Evolutionary conservation across 1,140 invertebrate genomes (phyloP), one percentile per base, ranked within the genome.

Genomic region (Brachionus plicatilis): DNA sequence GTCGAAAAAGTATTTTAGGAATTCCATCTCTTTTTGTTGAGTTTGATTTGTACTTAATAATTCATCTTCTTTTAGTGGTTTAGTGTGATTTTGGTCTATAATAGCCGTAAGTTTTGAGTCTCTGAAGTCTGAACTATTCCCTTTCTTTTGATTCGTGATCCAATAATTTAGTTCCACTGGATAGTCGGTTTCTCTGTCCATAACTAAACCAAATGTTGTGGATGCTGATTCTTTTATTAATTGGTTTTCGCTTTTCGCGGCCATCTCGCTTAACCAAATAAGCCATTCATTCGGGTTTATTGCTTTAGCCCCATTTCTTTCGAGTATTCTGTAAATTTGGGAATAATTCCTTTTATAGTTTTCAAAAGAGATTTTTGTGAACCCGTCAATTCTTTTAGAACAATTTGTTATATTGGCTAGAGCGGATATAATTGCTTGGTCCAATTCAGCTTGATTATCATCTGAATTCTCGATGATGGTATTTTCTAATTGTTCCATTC

Each of bases 361-460:
- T 65, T 65, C 56, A 65, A 65, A 20, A 9, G 56, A 65, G 24
- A 5, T 4, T 17, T 27, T 33, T 17, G n/a, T 65, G 24, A 65
- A 65, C 20, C 56, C 4, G 24, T 65, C 56, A 65, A 20, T 65
- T 65, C 56, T 65, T 65, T 65, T 65, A 65, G 56, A 65, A 17
- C 56, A 65, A 65, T 65, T 65, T 17, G n/a, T 17, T 20, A 65
- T 27, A 17, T 68, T 68, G 2, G 24, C 65, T 12, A 68, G 65
- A 68, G 65, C 65, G 11, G 65, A 68, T 68, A 68, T 29, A 68
- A 68, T 68, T 29, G 65, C 65, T 68, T 68, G 65, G 68, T 72
- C 68, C 29, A 72, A 17, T 41, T 72, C 65, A 37, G 65, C 65
- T 37, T 72, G 29, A 72, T 72, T 37, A 41, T 33, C n/a, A 37